Base-by-base conservation (phyloP, 2,113 vertebrate genomes). In the Paramisgurnus dabryanus region DNA sequence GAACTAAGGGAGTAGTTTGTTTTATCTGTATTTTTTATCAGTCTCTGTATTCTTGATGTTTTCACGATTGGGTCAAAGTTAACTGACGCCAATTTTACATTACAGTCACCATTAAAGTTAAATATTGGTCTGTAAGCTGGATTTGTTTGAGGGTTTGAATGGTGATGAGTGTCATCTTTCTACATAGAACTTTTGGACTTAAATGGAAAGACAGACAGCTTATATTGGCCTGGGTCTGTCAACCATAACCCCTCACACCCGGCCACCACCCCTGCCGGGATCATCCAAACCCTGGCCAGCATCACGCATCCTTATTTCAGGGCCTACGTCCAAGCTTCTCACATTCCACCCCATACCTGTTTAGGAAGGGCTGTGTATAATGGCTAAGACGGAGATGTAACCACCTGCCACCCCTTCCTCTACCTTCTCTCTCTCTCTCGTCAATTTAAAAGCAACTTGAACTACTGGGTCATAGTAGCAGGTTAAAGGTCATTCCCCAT, bases 291-390 rank as follows among this genome's bases (percentile, higher is more conserved):
- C 76, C 43, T 80, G 58, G 83, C 75, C 84, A 84, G 87, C 75
- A 50, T 61, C 53, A 55, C 86, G 83, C 85, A 83, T 84, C 81
- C 61, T 34, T 78, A 13, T 80, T 76, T 39, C 83, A 72, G 86
- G 87, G 88, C 80, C 66, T 39, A 5, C 22, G 11, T 87, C 88
- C 88, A 91, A 78, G 50, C 75, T 83, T 88, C 88, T 88, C 86
- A 87, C 86, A 84, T 89, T 89, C 85, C 85, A 58, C 15, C 71
- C 79, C 83, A 75, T 87, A 86, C 86, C 80, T 73, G 66, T 58
- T 87, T 85, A 88, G 78, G 40, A 58, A 34, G 71, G 61, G 65
- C 80, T 66, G 10, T 6, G 80, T 67, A 82, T 77, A 39, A 84
- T 79, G 75, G 39, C 63, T 75, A 58, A 78, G 73, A 82, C 80